Evolutionary conservation across 2,113 vertebrate genomes (phyloP), one percentile per base, ranked within the genome.

Genomic region (Passer domesticus): DNA sequence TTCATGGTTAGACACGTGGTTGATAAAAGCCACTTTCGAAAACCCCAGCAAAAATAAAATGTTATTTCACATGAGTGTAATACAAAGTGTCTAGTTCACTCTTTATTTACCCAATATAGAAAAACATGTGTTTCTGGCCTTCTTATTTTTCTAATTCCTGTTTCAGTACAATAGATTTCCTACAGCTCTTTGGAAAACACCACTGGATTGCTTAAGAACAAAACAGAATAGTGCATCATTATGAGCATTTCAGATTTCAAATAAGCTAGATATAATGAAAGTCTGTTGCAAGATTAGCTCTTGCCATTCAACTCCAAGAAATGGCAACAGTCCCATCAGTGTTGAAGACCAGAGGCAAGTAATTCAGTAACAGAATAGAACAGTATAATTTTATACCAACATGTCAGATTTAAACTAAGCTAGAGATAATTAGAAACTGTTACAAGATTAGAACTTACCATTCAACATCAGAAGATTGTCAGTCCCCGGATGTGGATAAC

Each of bases 391-490:
- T 96, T 87, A 86, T 76, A 95, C 83, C 76, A 92, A 79, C 70
- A 70, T 75, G 76, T 95, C 79, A 90, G 87, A 90, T 76, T 94
- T 90, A 80, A 91, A 11, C 74, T 94, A 96, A 96, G 92, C 25
- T 95, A 59, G 44, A 97, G 92, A 96, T 95, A 95, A 96, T 95
- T 62, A 95, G 66, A 97, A 97, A 96, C 92, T 95, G 59, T 89
- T 96, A 67, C 5, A 92, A 88, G 90, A 95, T 86, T 90, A 96
- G 87, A 84, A 98, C 98, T 99, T 98, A 99, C 99, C 99, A 98
- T 99, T 99, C 98, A 99, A 98, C 99, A 99, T 99, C 97, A 99
- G 98, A 95, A 99, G 99, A 98, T 98, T 99, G 97, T 99, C 99
- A 95, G 99, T 98, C 97, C 98, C 99, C 39, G 98, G 99, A 98